Conservation (phyloP, 2,113 vertebrate genomes). For the Macrotus californicus region DNA sequence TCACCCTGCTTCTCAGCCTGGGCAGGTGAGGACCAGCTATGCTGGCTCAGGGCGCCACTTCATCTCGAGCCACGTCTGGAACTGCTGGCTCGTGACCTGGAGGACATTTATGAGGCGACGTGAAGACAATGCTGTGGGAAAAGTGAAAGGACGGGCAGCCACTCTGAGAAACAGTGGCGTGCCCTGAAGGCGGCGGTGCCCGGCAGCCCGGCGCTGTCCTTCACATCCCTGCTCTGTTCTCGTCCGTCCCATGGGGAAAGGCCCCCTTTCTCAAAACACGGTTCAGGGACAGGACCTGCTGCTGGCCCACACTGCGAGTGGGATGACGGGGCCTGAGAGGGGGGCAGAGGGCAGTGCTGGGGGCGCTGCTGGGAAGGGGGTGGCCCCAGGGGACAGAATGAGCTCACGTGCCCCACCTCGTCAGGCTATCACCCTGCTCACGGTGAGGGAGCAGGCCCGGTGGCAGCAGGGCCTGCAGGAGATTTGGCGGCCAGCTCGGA, state of each 20-base stretch:
- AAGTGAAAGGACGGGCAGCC: neutral
- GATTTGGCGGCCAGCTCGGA: neutral
- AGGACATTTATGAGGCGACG: fast-evolving
- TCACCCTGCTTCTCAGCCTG: neutral
- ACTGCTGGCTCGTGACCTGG: neutral
- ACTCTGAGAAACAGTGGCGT: fast-evolving
- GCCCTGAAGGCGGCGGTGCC: neutral
- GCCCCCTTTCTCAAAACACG: fast-evolving
- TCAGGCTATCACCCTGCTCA: fast-evolving
- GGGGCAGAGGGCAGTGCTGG: neutral
- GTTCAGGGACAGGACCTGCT: no score
- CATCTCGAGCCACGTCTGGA: neutral
- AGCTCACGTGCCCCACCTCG: fast-evolving
- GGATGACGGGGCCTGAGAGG: fast-evolving
- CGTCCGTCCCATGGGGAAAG: fast-evolving
- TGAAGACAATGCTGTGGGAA: neutral
- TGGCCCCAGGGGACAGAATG: fast-evolving
- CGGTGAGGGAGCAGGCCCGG: neutral
- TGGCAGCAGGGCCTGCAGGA: fast-evolving
- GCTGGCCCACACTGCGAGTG: neutral
- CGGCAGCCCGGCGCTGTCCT: neutral
- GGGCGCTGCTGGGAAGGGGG: neutral
- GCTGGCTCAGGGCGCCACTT: neutral
- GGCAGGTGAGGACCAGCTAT: neutral
- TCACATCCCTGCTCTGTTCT: fast-evolving